Percentiles rank a stretch among this genome's conserved stretches.
phyloP scores from a whole-genome alignment of 1,140 invertebrate genomes.

The Halyomorpha halys region DNA sequence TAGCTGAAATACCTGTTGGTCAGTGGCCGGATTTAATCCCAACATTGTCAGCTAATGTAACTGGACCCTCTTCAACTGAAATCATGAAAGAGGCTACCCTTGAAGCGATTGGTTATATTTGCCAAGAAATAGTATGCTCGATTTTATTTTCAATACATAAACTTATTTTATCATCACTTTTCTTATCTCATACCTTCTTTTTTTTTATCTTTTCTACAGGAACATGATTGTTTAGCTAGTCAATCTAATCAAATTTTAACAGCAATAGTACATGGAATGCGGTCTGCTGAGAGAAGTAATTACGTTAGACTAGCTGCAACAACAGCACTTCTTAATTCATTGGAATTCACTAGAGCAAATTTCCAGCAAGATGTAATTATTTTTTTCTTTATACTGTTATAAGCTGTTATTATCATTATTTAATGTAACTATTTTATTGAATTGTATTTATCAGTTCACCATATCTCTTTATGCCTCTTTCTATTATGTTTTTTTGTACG shows the following conservation, averaged over 20 bases:
- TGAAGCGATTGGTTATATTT: conserved; percentile 90
- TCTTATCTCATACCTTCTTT: neutral
- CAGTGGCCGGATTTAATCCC: conserved; percentile 80
- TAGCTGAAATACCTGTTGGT: conserved; percentile 80
- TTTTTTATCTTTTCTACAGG: conserved; percentile 37
- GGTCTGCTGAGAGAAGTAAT: conserved; percentile 66
- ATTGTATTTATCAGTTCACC: no score
- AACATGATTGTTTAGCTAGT: conserved; percentile 78
- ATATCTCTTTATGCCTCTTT: no score
- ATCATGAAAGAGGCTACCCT: conserved; percentile 91
- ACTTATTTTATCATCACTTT: neutral
- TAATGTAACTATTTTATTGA: no score
- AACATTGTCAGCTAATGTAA: conserved; percentile 80
- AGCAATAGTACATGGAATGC: conserved; percentile 97
- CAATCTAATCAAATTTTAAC: conserved; percentile 96
- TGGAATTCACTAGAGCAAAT: conserved; percentile 98
- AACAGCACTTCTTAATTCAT: conserved; percentile 90
- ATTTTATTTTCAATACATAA: neutral
- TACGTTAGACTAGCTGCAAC: conserved; percentile 90
- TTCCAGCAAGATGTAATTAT: conserved; percentile 81
- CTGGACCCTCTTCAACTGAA: conserved; percentile 71
- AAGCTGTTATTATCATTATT: no score
- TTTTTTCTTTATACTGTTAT: no score
- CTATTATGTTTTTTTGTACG: no score
- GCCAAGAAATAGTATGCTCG: conserved; percentile 58